Evolutionary conservation across 92 coral and sea anemone genomes (phyloP).

Genomic region (Actinernus sp.): DNA sequence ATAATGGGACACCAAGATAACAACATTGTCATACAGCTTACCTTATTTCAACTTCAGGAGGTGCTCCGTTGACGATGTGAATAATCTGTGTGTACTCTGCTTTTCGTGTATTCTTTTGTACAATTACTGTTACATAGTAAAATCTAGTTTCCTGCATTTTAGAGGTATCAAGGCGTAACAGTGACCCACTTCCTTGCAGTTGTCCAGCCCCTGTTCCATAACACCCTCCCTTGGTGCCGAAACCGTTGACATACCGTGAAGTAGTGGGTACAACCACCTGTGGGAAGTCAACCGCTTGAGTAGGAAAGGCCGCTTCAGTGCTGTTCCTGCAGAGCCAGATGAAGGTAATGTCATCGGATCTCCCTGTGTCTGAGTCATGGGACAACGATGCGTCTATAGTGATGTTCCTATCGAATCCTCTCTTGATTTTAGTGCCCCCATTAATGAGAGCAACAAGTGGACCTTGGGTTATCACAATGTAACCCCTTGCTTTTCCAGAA

Average conservation of each 20-base stretch:
- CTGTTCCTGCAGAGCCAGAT: conserved; percentile 55
- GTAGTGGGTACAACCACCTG: conserved; percentile 8
- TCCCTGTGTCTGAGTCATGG: conserved; percentile 41
- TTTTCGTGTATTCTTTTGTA: conserved; percentile 38
- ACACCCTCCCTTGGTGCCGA: conserved; percentile 65
- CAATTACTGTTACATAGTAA: conserved; percentile 57
- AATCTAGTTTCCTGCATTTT: conserved; percentile 46
- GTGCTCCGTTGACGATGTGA: conserved; percentile 42
- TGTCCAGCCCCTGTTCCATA: conserved; percentile 79
- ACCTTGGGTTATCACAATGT: conserved; percentile 23
- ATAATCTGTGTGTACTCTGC: conserved; percentile 53
- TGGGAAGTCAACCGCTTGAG: conserved; percentile 21
- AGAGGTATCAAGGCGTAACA: conserved; percentile 45
- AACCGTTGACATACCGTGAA: neutral
- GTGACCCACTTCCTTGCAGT: conserved; percentile 32
- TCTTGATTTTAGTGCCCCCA: conserved; percentile 39
- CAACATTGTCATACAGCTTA: no score
- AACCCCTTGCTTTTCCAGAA: conserved; percentile 18
- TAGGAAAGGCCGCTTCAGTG: conserved; percentile 3
- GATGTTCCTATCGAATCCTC: conserved; percentile 21
- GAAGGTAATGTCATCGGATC: conserved; percentile 18
- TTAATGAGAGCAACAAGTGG: conserved; percentile 44
- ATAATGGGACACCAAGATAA: no score
- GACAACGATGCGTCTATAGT: conserved; percentile 48
- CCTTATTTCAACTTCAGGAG: conserved; percentile 60